Evolutionary conservation across 2,797 vertebrate genomes (phyloP), one percentile per base, ranked within the genome.

Genomic region (Danio kyathit): DNA sequence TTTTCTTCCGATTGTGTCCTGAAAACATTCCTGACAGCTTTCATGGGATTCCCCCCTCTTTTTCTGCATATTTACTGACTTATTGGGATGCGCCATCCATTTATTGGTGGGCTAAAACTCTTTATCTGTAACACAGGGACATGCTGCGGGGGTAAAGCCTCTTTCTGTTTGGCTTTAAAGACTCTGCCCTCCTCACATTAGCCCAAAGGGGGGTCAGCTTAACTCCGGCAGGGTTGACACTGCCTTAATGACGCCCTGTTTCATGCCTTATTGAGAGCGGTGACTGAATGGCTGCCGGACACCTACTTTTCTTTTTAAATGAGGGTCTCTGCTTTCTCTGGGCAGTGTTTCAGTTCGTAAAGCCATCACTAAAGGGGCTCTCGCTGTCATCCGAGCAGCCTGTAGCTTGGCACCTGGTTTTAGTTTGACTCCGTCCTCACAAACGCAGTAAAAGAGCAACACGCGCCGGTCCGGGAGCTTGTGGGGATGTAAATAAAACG

Each of bases 161-260:
- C 70, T 64, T 13, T 80, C 51, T 54, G 72, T 81, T 69, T 77
- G 66, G 63, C 59, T 85, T 81, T 66, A 81, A 85, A 80, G 59
- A 46, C 72, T 66, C 76, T 79, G 70, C 60, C 85, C 65, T 81
- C 13, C 63, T 52, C 48, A 51, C 66, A 61, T 70, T 71, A 83
- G 76, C 75, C 56, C 56, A 40, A 29, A 82, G 52, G 72, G 77
- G 79, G 74, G 80, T 71, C 72, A 71, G 74, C 63, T 69, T 83
- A 73, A 77, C 51, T 41, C 61, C 43, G 46, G 46, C 67, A 69
- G 71, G 74, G 61, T 79, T 81, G 84, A 82, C 84, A 83, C 76
- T 76, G 56, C 54, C 89, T 91, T 93, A 93, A 94, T 91, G 90
- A 91, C 86, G 89, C 82, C 82, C 88, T 88, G 92, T 94, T 93